Conservation (phyloP, 2,888 invertebrate species). For the Toxonevra muliebris region DNA sequence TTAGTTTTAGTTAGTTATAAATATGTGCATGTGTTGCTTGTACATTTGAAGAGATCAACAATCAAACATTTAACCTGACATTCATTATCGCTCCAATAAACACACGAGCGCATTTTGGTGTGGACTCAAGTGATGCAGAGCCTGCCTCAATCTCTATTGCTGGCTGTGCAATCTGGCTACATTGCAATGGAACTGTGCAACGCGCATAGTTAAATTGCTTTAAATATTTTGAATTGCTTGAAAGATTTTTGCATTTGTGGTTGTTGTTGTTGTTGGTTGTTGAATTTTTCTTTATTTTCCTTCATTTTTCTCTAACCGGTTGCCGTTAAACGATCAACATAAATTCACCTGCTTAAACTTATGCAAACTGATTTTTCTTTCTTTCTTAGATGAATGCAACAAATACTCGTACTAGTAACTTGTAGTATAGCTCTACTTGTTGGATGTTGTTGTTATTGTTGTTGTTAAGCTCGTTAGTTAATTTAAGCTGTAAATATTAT, state of each 20-base stretch:
- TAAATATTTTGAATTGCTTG: too few species aligned
- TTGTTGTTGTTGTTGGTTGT: constrained; percentile 35
- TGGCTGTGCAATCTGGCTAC: constrained; percentile 9
- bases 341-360: constrained; percentile 39
- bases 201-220: not conserved
- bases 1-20: not conserved
- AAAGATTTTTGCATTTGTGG: constrained; percentile 12
- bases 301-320: constrained; percentile 8
- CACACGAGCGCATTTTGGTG: constrained; percentile 3
- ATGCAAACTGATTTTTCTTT: constrained; percentile 35
- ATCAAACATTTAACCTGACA: constrained; percentile 41
- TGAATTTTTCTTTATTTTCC: constrained; percentile 37
- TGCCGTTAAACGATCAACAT: constrained; percentile 36
- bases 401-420: not conserved
- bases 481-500: constrained; percentile 57
- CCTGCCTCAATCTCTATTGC: not conserved
- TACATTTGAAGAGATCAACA: constrained; percentile 26
- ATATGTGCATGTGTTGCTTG: too few species aligned
- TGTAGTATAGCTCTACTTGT: constrained; percentile 4
- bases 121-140: not conserved
- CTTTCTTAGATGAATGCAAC: too few species aligned
- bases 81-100: constrained; percentile 41
- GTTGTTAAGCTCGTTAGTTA: constrained; percentile 52
- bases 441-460: constrained; percentile 16
- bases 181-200: not conserved